Evolutionary conservation across 1,140 invertebrate genomes (phyloP), one percentile per base, ranked within the genome.

Genomic region (Elysia chlorotica): DNA sequence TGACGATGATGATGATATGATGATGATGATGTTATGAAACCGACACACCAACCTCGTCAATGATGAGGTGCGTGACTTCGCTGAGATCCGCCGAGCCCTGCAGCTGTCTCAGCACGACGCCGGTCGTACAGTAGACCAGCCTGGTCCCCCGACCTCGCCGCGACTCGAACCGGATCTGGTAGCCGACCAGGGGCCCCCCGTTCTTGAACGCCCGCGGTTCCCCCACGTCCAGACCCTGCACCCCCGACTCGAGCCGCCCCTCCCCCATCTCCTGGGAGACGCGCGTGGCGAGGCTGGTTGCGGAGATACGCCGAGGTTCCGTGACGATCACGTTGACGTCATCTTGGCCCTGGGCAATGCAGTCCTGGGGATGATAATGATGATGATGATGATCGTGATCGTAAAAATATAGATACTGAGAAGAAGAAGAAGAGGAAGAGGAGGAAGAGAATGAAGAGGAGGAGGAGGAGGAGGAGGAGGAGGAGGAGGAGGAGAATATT

Each of bases 281-380:
- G 67, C 98, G 91, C 76, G 92, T 90, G 0, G 97, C 93, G 94
- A 99, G 98, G 2, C 96, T 93, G 67, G 98, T 96, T 0, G 98
- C 96, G 10, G 98, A 98, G 0, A 99, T 96, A 87, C 98, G 89
- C 65, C 98, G 90, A 0, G 98, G 98, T 86, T 99, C 96, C 0
- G 98, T 99, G 23, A 99, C 91, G 0, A 93, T 96, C 81, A 99
- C 99, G 82, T 91, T 92, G 76, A 93, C 36, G 89, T 82, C 0
- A 92, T 93, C 95, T n/a, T 72, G 31, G 23, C 75, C 77, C 35
- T 54, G 36, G 25, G 38, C 30, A 30, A 83, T 70, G 33, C 68
- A 80, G 62, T 79, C 76, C 82, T 82, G 66, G 53, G 76, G 75
- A 25, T 41, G 57, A 72, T 54, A 66, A 33, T 19, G n/a, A 2